Evolutionary conservation across 2,888 invertebrate species (phyloP), one percentile per base, ranked within the genome.

Genomic region (Rhamnusium bicolor): DNA sequence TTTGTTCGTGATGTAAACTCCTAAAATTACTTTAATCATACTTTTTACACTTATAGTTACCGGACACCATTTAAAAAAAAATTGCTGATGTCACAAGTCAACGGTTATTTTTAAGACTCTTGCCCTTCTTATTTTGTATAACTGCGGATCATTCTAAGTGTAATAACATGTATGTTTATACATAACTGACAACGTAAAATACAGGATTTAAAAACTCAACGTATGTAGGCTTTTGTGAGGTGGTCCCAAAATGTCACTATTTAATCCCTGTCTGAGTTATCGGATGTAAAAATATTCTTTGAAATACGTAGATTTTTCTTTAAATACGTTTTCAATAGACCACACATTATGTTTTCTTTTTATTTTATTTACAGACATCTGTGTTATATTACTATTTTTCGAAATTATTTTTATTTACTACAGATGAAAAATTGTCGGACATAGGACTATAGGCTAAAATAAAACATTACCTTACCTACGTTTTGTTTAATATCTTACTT

Each of bases 251-350:
- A 58, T 32, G 58, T 58, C 58, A 58, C 18, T 24, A 12, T 40
- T 32, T 58, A 58, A 58, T 58, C 58, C 32, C n/a, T 58, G 32
- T 32, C 32, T 58, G 7, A 32, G 32, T 58, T 29, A 32, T 2
- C 18, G 14, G 12, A 32, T 18, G 14, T 58, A 14, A 16, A 58
- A 32, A n/a, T 16, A 58, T 58, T 18, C 12, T 18, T 1, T 32
- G 32, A 18, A 12, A 56, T n/a, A 10, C 8, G 58, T 58, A 8
- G 0, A 7, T 32, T 7, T 54, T 56, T 19, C 18, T 32, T 16
- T 29, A 58, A 29, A 54, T 24, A 54, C 19, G 24, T 49, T 49
- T 49, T 16, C 4, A 49, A 49, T 18, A 49, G 16, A 32, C 12
- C 0, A 32, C 2, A 5, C 29, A 5, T 7, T 29, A 5, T 32